A percentile compares a stretch with the other conserved stretches of the same genome.
Evolutionary conservation across 2,113 vertebrate genomes (phyloP).

Genomic region (Peromyscus californicus): DNA sequence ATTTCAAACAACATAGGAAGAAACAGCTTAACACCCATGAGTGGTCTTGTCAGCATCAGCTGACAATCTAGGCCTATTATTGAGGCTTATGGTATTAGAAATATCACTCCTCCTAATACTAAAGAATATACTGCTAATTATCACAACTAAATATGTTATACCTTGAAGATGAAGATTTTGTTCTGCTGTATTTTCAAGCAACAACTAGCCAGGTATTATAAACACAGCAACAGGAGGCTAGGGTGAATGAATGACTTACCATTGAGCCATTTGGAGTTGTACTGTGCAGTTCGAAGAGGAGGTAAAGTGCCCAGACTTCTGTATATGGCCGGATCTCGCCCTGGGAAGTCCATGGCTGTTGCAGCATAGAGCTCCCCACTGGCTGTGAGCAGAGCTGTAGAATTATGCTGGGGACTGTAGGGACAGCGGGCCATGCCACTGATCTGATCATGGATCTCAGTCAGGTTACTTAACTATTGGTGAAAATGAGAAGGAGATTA

Average conservation of each 20-base stretch:
- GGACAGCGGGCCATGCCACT: slow-evolving; percentile 99
- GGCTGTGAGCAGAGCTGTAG: slow-evolving; percentile 97
- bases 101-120: background rate
- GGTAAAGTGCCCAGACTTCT: slow-evolving; percentile 95
- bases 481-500: background rate
- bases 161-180: background rate
- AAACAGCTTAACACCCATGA: background rate
- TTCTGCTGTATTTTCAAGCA: background rate
- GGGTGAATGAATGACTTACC: slow-evolving; percentile 83
- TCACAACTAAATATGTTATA: background rate
- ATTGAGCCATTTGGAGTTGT: slow-evolving; percentile 99
- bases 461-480: slow-evolving; percentile 94
- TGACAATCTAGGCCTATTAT: background rate
- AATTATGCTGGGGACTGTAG: slow-evolving; percentile 98
- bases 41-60: accelerated
- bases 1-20: background rate
- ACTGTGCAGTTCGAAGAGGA: slow-evolving; percentile 97
- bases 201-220: too few species aligned
- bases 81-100: accelerated
- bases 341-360: slow-evolving; percentile 98
- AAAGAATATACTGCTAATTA: background rate
- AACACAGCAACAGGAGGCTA: accelerated
- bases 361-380: slow-evolving; percentile 97
- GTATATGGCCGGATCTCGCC: slow-evolving; percentile 98
- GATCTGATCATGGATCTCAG: slow-evolving; percentile 97